phyloP scores from a whole-genome alignment of 2,888 invertebrate genomes.

The Rotaria socialis region DNA sequence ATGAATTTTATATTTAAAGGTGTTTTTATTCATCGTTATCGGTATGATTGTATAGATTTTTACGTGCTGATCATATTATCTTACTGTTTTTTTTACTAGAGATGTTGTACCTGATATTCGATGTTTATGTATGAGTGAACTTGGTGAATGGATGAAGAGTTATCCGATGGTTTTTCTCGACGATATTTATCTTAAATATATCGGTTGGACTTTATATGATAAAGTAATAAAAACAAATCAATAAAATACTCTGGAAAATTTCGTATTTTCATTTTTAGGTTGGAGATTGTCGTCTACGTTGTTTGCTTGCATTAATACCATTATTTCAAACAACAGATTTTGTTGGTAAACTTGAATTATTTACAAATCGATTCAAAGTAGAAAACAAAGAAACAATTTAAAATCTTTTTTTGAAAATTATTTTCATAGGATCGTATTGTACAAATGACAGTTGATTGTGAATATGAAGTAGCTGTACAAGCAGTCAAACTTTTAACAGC shows the following conservation, averaged over 20 bases:
- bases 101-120: conserved; percentile 70
- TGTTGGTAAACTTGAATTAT: conserved; percentile 89
- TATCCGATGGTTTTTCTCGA: conserved; percentile 98
- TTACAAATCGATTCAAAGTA: conserved; percentile 92
- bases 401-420: too few species aligned
- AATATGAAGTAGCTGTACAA: conserved; percentile 93
- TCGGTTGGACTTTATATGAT: conserved; percentile 97
- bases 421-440: conserved; percentile 77
- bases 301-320: conserved; percentile 83
- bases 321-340: conserved; percentile 89
- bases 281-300: conserved; percentile 74
- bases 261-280: conserved; percentile 60
- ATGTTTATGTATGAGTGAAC: conserved; percentile 95
- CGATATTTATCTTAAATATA: conserved; percentile 96
- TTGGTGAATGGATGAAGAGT: conserved; percentile 98
- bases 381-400: background rate
- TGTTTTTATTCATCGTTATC: conserved; percentile 93
- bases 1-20: conserved; percentile 98
- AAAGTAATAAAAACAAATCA: conserved; percentile 66
- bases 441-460: conserved; percentile 96
- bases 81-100: background rate
- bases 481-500: conserved; percentile 89
- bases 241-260: background rate
- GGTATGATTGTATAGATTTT: conserved; percentile 61
- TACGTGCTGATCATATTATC: background rate